Percentiles rank a stretch among this genome's conserved stretches.
These are phyloP conservation scores for Gryon sp. DNA, from an alignment of 1,140 invertebrate species.

Conservation along the genomic window DNA sequence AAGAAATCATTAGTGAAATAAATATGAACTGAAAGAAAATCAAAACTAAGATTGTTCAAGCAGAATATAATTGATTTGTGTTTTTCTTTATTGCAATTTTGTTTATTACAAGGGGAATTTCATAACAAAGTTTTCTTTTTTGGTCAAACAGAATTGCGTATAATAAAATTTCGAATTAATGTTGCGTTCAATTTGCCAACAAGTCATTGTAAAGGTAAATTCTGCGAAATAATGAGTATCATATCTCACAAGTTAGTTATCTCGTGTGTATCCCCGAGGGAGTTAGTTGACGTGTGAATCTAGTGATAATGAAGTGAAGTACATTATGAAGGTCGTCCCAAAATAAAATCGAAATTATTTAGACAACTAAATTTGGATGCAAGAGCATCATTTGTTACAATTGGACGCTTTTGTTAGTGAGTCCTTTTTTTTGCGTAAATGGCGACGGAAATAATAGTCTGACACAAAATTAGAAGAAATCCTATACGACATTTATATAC, in stretches of 20 bases:
- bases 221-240: conserved; percentile 27
- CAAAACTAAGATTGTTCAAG: background rate
- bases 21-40: background rate
- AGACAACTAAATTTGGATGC: conserved; percentile 6
- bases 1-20: conserved; percentile 3
- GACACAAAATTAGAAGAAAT: too few relatives aligned
- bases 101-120: too few relatives aligned
- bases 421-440: too few relatives aligned
- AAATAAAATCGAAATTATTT: conserved; percentile 34
- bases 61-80: background rate
- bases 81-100: background rate
- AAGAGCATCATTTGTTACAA: too few relatives aligned
- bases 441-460: background rate
- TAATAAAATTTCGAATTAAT: conserved; percentile 1
- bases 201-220: conserved; percentile 4
- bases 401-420: too few relatives aligned
- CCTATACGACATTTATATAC: too few relatives aligned
- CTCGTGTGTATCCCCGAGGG: conserved; percentile 34
- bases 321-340: conserved; percentile 31
- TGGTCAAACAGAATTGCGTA: background rate
- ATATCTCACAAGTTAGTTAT: conserved; percentile 45
- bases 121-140: too few relatives aligned
- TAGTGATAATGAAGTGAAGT: conserved; percentile 41
- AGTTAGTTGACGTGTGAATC: conserved; percentile 29
- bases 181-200: background rate